Evolutionary conservation across 2,888 invertebrate genomes (phyloP).

Genomic region (Lasioglossum villosulum): DNA sequence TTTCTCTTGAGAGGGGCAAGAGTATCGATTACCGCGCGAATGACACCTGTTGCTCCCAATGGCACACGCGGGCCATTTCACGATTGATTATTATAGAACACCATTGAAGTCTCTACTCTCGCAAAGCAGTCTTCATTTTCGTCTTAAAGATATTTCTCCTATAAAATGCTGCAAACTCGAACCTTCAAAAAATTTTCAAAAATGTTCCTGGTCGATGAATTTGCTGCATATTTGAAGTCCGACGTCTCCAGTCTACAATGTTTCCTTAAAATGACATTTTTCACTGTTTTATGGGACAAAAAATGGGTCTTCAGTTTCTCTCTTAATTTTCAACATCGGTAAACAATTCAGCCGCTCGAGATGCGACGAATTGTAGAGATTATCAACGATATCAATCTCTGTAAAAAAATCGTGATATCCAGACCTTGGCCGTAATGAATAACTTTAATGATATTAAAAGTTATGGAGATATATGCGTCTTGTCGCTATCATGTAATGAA

Average conservation of each 20-base stretch:
- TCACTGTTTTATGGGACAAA: too few species aligned
- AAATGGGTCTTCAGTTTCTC: too few species aligned
- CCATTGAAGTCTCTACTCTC: not conserved
- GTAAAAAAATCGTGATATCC: not conserved
- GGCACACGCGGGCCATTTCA: not conserved
- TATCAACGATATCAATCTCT: not conserved
- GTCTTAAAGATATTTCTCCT: too few species aligned
- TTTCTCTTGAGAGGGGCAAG: too few species aligned
- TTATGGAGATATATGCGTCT: slow-evolving; percentile 1
- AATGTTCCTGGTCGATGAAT: too few species aligned
- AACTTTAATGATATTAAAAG: slow-evolving; percentile 10
- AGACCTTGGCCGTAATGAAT: not conserved
- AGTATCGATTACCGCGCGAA: not conserved
- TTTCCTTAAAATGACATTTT: too few species aligned
- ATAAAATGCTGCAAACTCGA: too few species aligned
- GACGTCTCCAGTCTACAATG: too few species aligned
- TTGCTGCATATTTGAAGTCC: too few species aligned
- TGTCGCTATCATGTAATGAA: not conserved
- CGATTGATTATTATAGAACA: not conserved
- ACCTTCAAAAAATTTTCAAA: too few species aligned
- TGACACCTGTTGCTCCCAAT: slow-evolving; percentile 6
- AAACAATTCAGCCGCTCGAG: not conserved
- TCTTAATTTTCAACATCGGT: not conserved
- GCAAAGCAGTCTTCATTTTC: not conserved
- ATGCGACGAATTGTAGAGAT: not conserved